Percentiles rank a stretch among this genome's conserved stretches.
phyloP scores from a whole-genome alignment of 1,140 invertebrate species.

The Dufourea novaeangliae region DNA sequence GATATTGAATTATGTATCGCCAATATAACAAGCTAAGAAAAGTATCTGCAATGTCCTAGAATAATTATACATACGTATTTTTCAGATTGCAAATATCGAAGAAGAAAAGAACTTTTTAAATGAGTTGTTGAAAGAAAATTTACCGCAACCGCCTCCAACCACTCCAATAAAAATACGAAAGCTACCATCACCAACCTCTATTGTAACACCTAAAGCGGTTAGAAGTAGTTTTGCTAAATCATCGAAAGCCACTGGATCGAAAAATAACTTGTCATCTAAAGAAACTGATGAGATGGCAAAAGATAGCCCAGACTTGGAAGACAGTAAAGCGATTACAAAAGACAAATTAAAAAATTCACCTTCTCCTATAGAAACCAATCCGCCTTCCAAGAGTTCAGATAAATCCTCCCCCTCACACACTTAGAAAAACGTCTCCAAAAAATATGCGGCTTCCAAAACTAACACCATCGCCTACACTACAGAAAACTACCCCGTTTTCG shows the following conservation, averaged over 20 bases:
- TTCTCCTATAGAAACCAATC: slow-evolving; percentile 48
- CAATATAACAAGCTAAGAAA: not conserved
- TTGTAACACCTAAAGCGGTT: slow-evolving; percentile 71
- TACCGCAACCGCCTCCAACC: slow-evolving; percentile 70
- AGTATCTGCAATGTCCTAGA: not conserved
- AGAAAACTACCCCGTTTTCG: slow-evolving; percentile 9
- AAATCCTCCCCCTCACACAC: slow-evolving; percentile 27
- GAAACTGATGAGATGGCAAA: not conserved
- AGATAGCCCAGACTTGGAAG: slow-evolving; percentile 41
- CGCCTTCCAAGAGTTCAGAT: slow-evolving; percentile 40
- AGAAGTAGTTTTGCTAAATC: slow-evolving; percentile 71
- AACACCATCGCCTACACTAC: slow-evolving; percentile 32
- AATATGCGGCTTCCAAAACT: slow-evolving; percentile 66
- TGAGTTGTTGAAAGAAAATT: slow-evolving; percentile 27
- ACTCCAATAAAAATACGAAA: slow-evolving; percentile 61
- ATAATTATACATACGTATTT: slow-evolving; percentile 8
- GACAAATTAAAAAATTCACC: slow-evolving; percentile 46
- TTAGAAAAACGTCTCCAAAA: slow-evolving; percentile 54
- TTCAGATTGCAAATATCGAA: slow-evolving; percentile 28
- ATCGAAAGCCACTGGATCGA: slow-evolving; percentile 65
- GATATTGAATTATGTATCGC: not conserved
- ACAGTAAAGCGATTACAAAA: slow-evolving; percentile 19
- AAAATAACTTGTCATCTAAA: slow-evolving; percentile 32
- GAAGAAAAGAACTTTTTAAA: not conserved
- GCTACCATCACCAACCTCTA: slow-evolving; percentile 36